Evolutionary conservation across 2,888 invertebrate species (phyloP), one percentile per base, ranked within the genome.

Genomic region (Doris montereyensis): DNA sequence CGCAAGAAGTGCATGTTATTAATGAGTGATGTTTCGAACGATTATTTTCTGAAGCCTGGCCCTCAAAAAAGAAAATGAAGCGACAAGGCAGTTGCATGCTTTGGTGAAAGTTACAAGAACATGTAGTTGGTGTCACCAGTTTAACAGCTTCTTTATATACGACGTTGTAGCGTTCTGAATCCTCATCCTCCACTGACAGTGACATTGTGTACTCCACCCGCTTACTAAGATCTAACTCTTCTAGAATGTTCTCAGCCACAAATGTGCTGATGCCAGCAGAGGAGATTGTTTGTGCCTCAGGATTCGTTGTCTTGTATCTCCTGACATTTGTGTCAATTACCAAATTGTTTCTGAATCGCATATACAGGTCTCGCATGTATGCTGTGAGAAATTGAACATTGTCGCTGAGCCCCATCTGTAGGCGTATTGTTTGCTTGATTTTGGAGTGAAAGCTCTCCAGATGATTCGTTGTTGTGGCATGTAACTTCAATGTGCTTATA

Each of bases 101-200:
- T 26, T 21, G 34, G 35, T 71, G 71, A 35, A 71, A 71, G 5
- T 71, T 17, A 26, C 71, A 71, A 24, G 71, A 35, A 35, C 71
- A 71, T 4, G 71, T 35, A n/a, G 71, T 71, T 71, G 71, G 71
- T 26, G 71, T 71, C 71, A 71, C 71, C 34, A 71, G 35, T 41
- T 71, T 71, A 21, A 71, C 35, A 26, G 35, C 32, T 10, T 71
- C 41, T 24, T 71, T 71, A 21, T 71, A 35, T 5, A 17, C 2
- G n/a, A n/a, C n/a, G n/a, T n/a, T n/a, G 41, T 35, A 4, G 5
- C 30, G n/a, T 17, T 71, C 17, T 10, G 5, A 5, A 32, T 35
- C 35, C 13, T 32, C 35, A 13, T 26, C 71, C 17, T 34, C 71
- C 8, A 35, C 35, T n/a, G 21, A 35, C 21, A n/a, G 2, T 34